Conservation (phyloP, 2,888 invertebrate genomes). For the Catocala fraxini region DNA sequence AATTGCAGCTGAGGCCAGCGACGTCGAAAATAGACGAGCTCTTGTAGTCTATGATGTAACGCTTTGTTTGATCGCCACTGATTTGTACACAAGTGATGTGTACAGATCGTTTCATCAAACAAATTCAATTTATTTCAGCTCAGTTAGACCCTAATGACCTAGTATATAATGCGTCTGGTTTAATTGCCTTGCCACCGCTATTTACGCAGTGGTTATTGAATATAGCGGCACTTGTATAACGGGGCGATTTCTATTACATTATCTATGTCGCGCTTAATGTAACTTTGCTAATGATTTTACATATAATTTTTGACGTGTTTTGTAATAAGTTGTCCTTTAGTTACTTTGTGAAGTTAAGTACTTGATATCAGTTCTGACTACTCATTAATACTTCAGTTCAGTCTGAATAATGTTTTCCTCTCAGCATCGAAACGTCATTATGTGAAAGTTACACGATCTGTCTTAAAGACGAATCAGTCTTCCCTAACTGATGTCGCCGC, state of each 20-base stretch:
- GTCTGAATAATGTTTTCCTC: constrained; percentile 30
- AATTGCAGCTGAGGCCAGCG: constrained; percentile 43
- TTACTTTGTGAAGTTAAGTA: too few species aligned
- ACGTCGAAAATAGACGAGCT: constrained; percentile 48
- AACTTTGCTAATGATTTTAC: background rate
- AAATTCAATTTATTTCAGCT: background rate
- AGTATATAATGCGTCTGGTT: background rate
- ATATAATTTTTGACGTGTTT: background rate
- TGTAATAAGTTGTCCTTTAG: too few species aligned
- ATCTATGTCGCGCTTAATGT: constrained; percentile 5
- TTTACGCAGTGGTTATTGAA: constrained; percentile 2
- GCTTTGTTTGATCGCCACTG: constrained; percentile 42
- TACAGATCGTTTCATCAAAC: constrained; percentile 19
- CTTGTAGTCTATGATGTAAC: constrained; percentile 45
- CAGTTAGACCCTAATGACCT: background rate
- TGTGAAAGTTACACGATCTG: constrained; percentile 29
- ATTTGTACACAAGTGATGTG: constrained; percentile 24
- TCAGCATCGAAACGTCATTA: constrained; percentile 22
- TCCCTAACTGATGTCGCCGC: constrained; percentile 34
- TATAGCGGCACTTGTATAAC: constrained; percentile 4
- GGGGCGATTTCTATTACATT: constrained; percentile 4
- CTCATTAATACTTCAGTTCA: constrained; percentile 24
- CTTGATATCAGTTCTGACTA: background rate
- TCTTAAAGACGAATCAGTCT: constrained; percentile 48
- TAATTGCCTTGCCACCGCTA: background rate